Base-by-base conservation (phyloP, 2,113 vertebrate species). In the Labrus mixtus region DNA sequence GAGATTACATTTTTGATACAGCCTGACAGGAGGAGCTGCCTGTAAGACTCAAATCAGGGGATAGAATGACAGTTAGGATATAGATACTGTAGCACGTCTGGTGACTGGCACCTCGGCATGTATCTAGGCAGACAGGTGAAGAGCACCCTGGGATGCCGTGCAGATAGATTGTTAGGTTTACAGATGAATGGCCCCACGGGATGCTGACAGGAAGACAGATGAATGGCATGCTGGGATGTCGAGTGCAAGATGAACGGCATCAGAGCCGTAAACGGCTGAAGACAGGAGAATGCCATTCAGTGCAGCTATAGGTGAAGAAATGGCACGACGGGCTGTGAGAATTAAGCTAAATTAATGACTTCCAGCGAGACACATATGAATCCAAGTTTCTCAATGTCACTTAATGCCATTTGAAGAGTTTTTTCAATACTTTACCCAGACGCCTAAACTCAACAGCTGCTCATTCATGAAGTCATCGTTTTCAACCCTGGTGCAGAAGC, bases 201-300 rank as follows among this genome's bases (percentile, higher is more conserved):
- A 66, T 33, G 63, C 23, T 63, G 81, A 78, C 81, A 79, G 65
- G 67, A 73, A 77, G 70, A 82, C 45, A 59, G 43, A 64, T 78
- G 80, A 89, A 74, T 55, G 70, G 68, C 79, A n/a, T 46, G 36
- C 54, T 56, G 72, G 72, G 70, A 73, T 79, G 72, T 61, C 13
- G 73, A 77, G 78, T 79, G 83, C 36, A 63, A 60, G 73, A 87
- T 74, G 71, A 78, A 84, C 60, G 71, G 48, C 71, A 46, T 63
- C 54, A 20, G 17, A 15, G 41, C 54, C 68, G 68, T 67, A 61
- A 69, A 73, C 59, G 46, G 71, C 36, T 53, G 29, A 33, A 76
- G 82, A 61, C 13, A 10, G 50, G 62, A 33, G 46, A 57, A 55
- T 8, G 25, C 17, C 25, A 65, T 43, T 20, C 53, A 65, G 25